Evolutionary conservation across 1,140 invertebrate genomes (phyloP), one percentile per base, ranked within the genome.

Genomic region (Chironomus striatipennis): DNA sequence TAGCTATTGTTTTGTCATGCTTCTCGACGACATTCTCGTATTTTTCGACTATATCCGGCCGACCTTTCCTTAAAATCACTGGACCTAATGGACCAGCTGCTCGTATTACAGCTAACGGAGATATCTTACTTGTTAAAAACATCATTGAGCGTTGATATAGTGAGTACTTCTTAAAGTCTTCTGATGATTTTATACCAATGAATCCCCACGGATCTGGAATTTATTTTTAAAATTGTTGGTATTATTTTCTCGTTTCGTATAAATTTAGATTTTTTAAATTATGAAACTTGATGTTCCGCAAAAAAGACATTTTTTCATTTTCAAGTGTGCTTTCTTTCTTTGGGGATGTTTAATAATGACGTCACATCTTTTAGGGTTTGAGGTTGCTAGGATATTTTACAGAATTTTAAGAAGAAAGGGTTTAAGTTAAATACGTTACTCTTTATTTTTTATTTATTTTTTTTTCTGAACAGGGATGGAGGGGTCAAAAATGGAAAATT

Each of bases 191-290:
- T 86, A 5, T 78, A 74, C 0, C 90, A 83, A 85, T 88, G 81
- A 95, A 92, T 10, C 95, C 95, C 95, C 95, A 97, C 0, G 94
- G 92, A 84, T 97, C 47, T 57, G 47, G n/a, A 57, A 57, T n/a
- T n/a, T 12, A 15, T n/a, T n/a, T n/a, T 57, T 57, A 12, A 57
- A 57, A 57, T 12, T 34, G 24, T n/a, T n/a, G n/a, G n/a, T 34
- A 34, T 34, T 15, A 57, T n/a, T 57, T 15, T 15, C 1, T 15
- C 47, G 43, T 47, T n/a, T 34, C 24, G 24, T 34, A 34, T 34
- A 34, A 34, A 34, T 34, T 34, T 34, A 34, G 24, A 34, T 34
- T 2, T 34, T 5, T 34, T 5, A 34, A 34, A 34, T 34, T 34
- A 34, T 34, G 24, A 34, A 34, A 34, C 24, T 34, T 34, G 24